A percentile compares a stretch with the other conserved stretches of the same genome.
Conservation (phyloP, 2,113 vertebrate genomes). For the Grammomys dolichurus region DNA sequence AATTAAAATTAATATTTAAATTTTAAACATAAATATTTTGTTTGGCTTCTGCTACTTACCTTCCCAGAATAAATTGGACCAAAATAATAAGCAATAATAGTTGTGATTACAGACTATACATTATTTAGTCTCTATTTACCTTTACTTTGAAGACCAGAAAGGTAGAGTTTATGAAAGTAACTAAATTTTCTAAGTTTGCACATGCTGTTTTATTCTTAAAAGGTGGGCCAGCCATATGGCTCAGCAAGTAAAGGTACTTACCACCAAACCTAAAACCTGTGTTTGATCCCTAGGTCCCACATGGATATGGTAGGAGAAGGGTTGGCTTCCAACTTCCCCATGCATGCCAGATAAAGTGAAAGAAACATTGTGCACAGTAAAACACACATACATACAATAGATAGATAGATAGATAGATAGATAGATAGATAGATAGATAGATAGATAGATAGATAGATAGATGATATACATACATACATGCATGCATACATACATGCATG, state of each 20-base stretch:
- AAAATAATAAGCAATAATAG: neutral
- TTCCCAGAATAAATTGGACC: neutral
- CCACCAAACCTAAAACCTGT: neutral
- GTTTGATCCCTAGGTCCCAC: neutral
- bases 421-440: neutral
- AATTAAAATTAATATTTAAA: neutral
- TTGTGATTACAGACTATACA: neutral
- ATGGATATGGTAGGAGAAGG: neutral
- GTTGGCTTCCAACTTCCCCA: neutral
- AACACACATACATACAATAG: neutral
- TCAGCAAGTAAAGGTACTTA: neutral
- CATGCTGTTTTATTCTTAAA: neutral
- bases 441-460: neutral
- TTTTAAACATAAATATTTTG: neutral
- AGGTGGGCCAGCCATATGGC: neutral
- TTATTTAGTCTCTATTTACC: neutral
- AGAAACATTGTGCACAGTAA: neutral
- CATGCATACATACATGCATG: neutral
- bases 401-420: neutral
- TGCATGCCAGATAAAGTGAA: neutral
- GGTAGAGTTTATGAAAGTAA: neutral
- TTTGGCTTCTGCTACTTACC: neutral
- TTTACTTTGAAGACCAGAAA: neutral
- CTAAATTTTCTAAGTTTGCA: slow-evolving; percentile 2
- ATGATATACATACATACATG: neutral